These are phyloP conservation scores for Peromyscus attwateri DNA, from an alignment of 2,797 vertebrate genomes.

Conservation along the genomic window DNA sequence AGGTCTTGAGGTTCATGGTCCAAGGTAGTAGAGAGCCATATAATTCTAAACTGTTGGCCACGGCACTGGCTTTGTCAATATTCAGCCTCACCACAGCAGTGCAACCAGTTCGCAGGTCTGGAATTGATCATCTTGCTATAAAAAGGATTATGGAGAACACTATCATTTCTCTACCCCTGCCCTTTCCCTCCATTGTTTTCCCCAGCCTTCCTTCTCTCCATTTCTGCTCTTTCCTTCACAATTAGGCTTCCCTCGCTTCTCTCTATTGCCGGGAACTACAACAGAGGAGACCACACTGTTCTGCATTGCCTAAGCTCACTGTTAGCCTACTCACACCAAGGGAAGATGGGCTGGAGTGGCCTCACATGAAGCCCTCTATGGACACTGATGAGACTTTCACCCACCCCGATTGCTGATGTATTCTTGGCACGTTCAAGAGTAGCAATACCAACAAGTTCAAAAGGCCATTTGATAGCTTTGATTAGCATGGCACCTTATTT, in stretches of 20 bases:
- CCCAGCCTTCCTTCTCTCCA: not conserved
- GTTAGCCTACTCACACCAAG: not conserved
- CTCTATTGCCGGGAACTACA: not conserved
- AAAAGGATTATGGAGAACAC: not conserved
- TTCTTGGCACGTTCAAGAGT: not conserved
- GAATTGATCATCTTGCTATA: conserved; percentile 52
- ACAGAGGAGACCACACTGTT: not conserved
- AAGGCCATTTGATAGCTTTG: not conserved
- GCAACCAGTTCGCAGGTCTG: conserved; percentile 51
- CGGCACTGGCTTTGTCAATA: conserved; percentile 31
- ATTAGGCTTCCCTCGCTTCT: not conserved
- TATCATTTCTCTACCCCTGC: not conserved
- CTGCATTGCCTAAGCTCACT: not conserved
- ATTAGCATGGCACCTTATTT: not conserved
- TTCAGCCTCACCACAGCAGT: conserved; percentile 8
- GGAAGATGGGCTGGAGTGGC: not conserved
- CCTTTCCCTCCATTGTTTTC: not conserved
- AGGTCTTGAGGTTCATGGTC: not conserved
- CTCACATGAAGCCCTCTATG: not conserved
- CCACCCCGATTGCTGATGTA: not conserved
- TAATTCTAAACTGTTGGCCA: conserved; percentile 53
- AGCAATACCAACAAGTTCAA: not conserved
- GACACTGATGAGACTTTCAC: not conserved
- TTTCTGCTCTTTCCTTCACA: not conserved
- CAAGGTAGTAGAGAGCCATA: conserved; percentile 63